phyloP scores from a whole-genome alignment of 2,797 vertebrate species.

The Bufotes viridis region DNA sequence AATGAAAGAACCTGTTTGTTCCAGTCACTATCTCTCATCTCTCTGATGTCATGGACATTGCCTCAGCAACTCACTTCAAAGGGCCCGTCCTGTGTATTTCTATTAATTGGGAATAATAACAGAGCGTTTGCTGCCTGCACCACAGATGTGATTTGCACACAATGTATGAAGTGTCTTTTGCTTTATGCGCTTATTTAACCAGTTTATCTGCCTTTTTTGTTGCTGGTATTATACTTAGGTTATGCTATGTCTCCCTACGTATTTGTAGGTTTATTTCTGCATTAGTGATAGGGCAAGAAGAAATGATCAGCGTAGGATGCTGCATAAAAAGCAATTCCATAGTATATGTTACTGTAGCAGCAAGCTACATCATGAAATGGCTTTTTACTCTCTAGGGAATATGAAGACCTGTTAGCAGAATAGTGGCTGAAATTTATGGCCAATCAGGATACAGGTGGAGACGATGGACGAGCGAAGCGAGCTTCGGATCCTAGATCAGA shows the following conservation, averaged over 20 bases:
- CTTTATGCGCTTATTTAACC: background rate
- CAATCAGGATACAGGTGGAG: too few species aligned
- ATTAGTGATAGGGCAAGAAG: background rate
- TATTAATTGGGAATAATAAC: conserved; percentile 60
- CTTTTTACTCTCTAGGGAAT: background rate
- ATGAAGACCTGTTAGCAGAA: background rate
- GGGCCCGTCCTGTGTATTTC: conserved; percentile 45
- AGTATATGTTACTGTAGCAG: background rate
- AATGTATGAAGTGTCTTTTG: conserved; percentile 27
- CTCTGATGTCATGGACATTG: conserved; percentile 59
- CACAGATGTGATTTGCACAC: conserved; percentile 47
- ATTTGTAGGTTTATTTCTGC: background rate
- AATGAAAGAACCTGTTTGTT: conserved; percentile 58
- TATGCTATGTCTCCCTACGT: background rate
- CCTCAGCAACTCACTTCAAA: conserved; percentile 61
- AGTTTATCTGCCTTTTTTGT: background rate
- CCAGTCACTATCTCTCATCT: conserved; percentile 55
- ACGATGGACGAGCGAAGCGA: too few species aligned
- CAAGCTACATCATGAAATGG: too few species aligned
- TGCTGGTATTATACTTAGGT: background rate
- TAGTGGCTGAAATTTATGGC: background rate
- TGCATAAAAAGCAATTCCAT: too few species aligned
- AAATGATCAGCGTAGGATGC: background rate
- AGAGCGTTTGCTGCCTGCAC: conserved; percentile 52
- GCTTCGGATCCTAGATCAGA: too few species aligned